phyloP scores from a whole-genome alignment of 2,113 vertebrate genomes.

The Prinia subflava region DNA sequence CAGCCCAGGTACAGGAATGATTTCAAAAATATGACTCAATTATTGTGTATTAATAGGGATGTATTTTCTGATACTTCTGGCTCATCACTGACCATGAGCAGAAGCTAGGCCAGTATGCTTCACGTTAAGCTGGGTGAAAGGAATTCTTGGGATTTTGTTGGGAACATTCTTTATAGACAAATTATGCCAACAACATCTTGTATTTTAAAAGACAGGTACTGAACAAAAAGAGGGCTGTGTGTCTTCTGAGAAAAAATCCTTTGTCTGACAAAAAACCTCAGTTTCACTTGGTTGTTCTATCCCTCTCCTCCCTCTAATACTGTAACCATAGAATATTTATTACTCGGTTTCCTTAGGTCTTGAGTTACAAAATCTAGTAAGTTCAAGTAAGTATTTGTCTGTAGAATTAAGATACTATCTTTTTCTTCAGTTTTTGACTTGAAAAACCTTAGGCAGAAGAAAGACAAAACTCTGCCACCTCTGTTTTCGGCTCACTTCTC shows the following conservation, averaged over 20 bases:
- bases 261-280: neutral
- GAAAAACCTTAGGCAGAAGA: neutral
- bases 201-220: neutral
- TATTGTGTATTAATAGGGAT: neutral
- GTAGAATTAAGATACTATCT: neutral
- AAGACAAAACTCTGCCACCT: neutral
- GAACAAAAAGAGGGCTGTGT: neutral
- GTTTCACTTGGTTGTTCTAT: neutral
- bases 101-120: neutral
- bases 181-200: neutral
- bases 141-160: neutral
- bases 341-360: neutral
- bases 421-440: neutral
- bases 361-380: neutral
- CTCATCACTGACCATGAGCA: neutral
- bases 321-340: neutral
- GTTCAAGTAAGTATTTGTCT: neutral
- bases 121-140: neutral
- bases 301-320: neutral
- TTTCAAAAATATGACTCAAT: neutral
- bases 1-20: neutral
- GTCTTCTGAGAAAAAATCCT: neutral
- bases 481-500: neutral
- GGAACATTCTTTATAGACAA: neutral
- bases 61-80: neutral